Evolutionary conservation across 2,113 vertebrate genomes (phyloP), one percentile per base, ranked within the genome.

Genomic region (Corythoichthys intestinalis): DNA sequence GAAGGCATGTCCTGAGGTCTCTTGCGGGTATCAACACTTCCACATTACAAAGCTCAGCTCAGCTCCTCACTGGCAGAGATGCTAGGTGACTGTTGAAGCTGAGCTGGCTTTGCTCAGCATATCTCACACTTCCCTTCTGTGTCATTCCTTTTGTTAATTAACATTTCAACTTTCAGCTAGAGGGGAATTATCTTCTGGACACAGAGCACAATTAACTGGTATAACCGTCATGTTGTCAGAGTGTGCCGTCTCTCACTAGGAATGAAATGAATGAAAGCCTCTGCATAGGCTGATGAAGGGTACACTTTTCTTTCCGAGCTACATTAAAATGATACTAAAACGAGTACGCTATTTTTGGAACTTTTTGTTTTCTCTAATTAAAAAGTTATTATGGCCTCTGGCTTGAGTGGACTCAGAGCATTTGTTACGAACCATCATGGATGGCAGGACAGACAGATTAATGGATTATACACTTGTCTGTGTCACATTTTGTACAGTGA

Each of bases 71-170:
- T 28, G 61, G n/a, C 61, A 2, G 20, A 2, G 44, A 63, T 47
- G 41, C n/a, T 63, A 44, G 10, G 1, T 63, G 61, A 63, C 61
- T 47, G 20, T 65, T 37, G 57, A 73, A 70, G 74, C 73, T 74
- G 35, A 17, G 28, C 66, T 66, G 86, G 84, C 84, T 76, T 74
- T 73, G 70, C 37, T 60, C 35, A 74, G 65, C 70, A 61, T 58
- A 81, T 84, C 65, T 72, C 47, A 56, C 78, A 66, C 62, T 73
- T 68, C 49, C 52, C 50, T 69, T 75, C 75, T 73, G 73, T 58
- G 71, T 83, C 71, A 12, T 72, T 79, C 62, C 69, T 68, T 84
- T 71, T 74, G 80, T 80, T 87, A 88, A 89, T 88, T 84, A 84
- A 76, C 77, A 69, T 88, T 89, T 85, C 69, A 79, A 85, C 64